Conservation (phyloP, 2,113 vertebrate species). For the Bolborhynchus lineola region DNA sequence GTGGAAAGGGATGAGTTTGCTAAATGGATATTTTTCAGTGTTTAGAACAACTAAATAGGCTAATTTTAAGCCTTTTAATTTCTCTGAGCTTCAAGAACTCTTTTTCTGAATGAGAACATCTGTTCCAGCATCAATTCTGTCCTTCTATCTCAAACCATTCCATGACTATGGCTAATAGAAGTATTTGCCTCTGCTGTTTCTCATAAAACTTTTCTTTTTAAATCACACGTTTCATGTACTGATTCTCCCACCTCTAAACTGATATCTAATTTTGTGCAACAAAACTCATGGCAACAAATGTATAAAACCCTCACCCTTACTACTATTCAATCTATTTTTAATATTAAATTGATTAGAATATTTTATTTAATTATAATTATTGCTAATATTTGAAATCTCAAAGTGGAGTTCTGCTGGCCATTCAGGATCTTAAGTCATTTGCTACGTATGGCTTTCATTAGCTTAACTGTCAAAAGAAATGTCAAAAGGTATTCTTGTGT, state of each 20-base stretch:
- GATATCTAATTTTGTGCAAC: background rate
- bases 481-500: background rate
- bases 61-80: slow-evolving; percentile 8
- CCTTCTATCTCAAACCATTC: background rate
- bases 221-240: rapidly evolving
- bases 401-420: background rate
- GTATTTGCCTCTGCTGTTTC: background rate
- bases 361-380: background rate
- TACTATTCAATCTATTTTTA: background rate
- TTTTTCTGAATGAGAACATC: slow-evolving; percentile 27
- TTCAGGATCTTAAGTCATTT: background rate
- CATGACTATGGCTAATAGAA: background rate
- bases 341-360: background rate
- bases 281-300: background rate
- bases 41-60: background rate
- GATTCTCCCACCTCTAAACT: background rate
- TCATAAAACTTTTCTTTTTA: background rate
- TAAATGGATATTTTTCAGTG: background rate
- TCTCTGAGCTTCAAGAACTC: background rate
- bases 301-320: rapidly evolving
- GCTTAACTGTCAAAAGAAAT: background rate
- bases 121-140: background rate
- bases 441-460: background rate
- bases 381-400: background rate
- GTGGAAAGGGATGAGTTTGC: background rate